Conservation (phyloP, 2,113 vertebrate genomes). For the Notarius quadriscutis region DNA sequence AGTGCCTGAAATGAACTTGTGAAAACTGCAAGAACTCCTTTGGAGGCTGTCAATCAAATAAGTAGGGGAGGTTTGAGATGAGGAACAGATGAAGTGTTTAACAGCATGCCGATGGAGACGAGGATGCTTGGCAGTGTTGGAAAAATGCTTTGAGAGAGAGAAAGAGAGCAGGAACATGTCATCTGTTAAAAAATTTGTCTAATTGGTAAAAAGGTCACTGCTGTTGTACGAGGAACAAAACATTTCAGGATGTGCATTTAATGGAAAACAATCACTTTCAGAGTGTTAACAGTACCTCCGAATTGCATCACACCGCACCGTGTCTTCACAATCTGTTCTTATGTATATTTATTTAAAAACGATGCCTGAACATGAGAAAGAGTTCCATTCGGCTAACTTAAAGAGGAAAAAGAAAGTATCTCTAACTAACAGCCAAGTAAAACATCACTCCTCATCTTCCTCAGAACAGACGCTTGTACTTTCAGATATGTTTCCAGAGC, state of each 20-base stretch:
- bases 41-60: not conserved
- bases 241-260: not conserved
- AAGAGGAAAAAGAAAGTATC: not conserved
- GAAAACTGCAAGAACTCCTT: not conserved
- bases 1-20: not conserved
- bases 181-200: too few species aligned
- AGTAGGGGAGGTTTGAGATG: not conserved
- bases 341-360: too few species aligned
- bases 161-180: too few species aligned
- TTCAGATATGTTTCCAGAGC: constrained; percentile 1
- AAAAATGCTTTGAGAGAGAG: not conserved
- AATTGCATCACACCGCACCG: not conserved
- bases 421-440: not conserved
- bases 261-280: not conserved
- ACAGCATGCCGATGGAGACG: not conserved
- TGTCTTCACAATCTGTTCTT: not conserved
- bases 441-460: not conserved
- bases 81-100: not conserved
- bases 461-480: not conserved
- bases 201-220: not conserved
- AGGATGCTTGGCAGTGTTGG: not conserved
- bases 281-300: not conserved
- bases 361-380: not conserved
- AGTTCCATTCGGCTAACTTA: too few species aligned
- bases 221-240: not conserved